phyloP scores from a whole-genome alignment of 1,140 invertebrate species.

The Drosophila seguyi region DNA sequence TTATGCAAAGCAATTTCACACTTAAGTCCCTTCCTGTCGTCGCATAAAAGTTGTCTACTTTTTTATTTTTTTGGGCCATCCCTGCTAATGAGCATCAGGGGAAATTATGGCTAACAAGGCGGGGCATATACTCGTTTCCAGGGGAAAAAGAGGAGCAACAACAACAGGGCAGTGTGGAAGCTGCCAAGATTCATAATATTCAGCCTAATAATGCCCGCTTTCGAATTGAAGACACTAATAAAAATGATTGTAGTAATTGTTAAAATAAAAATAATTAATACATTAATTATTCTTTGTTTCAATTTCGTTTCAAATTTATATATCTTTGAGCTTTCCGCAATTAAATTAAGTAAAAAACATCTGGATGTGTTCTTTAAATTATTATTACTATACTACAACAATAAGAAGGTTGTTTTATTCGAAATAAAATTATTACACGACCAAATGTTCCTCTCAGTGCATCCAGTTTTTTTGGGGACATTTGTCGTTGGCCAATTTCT shows the following conservation, averaged over 20 bases:
- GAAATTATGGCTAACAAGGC: conserved; percentile 65
- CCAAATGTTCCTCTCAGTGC: conserved; percentile 19
- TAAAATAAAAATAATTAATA: neutral
- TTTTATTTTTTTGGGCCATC: conserved; percentile 13
- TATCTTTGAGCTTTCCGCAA: too few species aligned
- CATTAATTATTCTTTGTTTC: too few species aligned
- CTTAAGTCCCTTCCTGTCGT: conserved; percentile 53
- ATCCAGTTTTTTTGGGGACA: conserved; percentile 12
- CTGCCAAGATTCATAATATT: conserved; percentile 73
- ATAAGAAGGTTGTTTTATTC: neutral
- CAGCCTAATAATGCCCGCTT: conserved; percentile 55
- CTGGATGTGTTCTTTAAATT: neutral
- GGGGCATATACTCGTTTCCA: conserved; percentile 15
- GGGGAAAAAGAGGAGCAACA: neutral
- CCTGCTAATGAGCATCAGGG: conserved; percentile 69
- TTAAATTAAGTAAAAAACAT: neutral
- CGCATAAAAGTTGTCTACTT: conserved; percentile 63
- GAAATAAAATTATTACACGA: conserved; percentile 18
- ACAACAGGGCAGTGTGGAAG: conserved; percentile 11
- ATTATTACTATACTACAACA: neutral
- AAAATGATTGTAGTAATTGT: neutral
- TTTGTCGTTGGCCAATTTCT: conserved; percentile 61
- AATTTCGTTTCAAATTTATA: neutral
- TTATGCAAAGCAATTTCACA: conserved; percentile 75
- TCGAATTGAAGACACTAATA: conserved; percentile 5